phyloP scores from a whole-genome alignment of 2,797 vertebrate species.

The Lagorchestes hirsutus region DNA sequence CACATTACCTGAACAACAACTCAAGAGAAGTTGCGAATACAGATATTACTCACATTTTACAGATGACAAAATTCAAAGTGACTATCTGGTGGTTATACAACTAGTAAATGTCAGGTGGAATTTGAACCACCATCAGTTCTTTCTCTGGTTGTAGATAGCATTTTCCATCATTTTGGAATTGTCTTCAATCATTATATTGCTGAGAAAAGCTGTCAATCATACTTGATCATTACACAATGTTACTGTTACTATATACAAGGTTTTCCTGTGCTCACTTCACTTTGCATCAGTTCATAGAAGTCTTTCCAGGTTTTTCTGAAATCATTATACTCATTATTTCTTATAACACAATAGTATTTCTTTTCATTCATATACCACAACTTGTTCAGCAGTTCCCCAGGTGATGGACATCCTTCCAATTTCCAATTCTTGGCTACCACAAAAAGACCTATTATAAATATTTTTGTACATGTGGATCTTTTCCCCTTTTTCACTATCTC shows the following conservation, averaged over 20 bases:
- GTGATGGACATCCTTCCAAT: not conserved
- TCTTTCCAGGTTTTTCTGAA: not conserved
- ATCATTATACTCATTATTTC: not conserved
- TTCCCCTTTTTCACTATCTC: not conserved
- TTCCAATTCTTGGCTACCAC: not conserved
- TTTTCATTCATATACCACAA: not conserved
- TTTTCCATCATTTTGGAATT: not conserved
- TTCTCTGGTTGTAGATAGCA: no score
- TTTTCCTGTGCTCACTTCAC: not conserved
- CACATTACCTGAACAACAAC: no score
- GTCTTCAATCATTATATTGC: not conserved
- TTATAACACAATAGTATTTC: not conserved
- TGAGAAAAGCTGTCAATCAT: not conserved
- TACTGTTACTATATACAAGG: no score
- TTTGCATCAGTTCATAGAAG: not conserved
- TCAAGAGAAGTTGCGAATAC: no score
- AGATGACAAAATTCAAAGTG: no score
- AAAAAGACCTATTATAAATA: not conserved
- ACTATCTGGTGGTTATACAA: no score
- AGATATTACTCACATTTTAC: no score
- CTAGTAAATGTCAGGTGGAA: not conserved
- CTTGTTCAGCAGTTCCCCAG: not conserved
- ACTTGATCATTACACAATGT: not conserved
- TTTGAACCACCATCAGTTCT: not conserved
- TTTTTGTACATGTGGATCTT: not conserved